phyloP scores from a whole-genome alignment of 2,113 vertebrate genomes.

The Rousettus leschenaultii region DNA sequence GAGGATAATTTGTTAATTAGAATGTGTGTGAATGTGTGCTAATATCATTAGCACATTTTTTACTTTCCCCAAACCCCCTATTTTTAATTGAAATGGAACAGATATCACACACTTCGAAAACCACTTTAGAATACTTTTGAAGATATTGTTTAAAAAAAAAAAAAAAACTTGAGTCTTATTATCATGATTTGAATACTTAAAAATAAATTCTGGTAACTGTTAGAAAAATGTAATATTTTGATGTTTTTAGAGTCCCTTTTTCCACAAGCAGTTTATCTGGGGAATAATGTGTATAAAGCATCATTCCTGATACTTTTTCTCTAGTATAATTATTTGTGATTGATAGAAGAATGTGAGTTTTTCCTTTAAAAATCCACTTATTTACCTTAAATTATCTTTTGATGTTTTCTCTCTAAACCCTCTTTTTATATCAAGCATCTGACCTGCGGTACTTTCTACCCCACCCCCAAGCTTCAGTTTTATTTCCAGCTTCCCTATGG shows the following conservation, averaged over 20 bases:
- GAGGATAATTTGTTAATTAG: neutral
- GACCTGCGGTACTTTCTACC: rapidly evolving
- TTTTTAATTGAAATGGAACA: neutral
- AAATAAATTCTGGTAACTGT: neutral
- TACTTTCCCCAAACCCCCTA: neutral
- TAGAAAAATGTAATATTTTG: neutral
- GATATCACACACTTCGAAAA: neutral
- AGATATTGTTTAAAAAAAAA: neutral
- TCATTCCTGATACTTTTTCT: neutral
- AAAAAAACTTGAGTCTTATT: neutral
- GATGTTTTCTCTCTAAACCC: neutral
- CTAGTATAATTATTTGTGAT: neutral
- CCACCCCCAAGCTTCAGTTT: neutral
- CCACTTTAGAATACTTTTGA: neutral
- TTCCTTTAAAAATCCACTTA: neutral
- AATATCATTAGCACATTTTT: neutral
- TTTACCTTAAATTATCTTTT: neutral
- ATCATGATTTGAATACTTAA: neutral
- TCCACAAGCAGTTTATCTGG: neutral
- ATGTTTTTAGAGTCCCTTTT: neutral
- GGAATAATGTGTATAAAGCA: neutral
- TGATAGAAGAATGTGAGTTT: neutral
- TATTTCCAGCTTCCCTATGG: neutral
- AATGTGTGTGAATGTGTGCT: neutral
- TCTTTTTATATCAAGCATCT: neutral